A percentile compares a stretch with the other conserved stretches of the same genome.
Evolutionary conservation across 2,888 invertebrate genomes (phyloP).

Genomic region (Dysmachus trigonus): DNA sequence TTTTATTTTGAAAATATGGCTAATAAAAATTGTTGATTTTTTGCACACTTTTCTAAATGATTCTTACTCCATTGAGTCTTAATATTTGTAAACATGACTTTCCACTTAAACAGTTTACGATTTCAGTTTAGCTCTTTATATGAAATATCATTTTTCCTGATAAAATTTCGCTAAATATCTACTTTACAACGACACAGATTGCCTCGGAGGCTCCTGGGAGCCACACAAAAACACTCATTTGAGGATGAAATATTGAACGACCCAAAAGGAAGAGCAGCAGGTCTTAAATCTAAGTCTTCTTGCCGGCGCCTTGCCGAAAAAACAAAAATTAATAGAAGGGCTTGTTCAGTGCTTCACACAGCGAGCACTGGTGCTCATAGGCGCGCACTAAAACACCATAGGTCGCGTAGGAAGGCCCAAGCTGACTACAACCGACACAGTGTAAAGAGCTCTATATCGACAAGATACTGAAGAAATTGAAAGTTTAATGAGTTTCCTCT

Average conservation of each 20-base stretch:
- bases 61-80: not conserved
- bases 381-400: not conserved
- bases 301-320: not conserved
- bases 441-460: not conserved
- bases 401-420: not conserved
- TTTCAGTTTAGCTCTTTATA: not conserved
- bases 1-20: not conserved
- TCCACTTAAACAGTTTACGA: not conserved
- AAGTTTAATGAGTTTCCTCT: slow-evolving; percentile 16
- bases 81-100: not conserved
- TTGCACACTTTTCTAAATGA: not conserved
- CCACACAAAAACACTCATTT: not conserved
- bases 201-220: not conserved
- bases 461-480: slow-evolving; percentile 3
- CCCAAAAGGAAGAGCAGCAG: not conserved
- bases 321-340: not conserved
- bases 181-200: not conserved
- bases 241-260: not conserved
- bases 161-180: not conserved
- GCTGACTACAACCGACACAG: not conserved
- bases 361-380: not conserved
- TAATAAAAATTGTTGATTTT: no score
- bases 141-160: not conserved
- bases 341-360: not conserved
- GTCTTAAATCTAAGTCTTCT: not conserved